A percentile compares a stretch with the other conserved stretches of the same genome.
phyloP scores from a whole-genome alignment of 2,797 vertebrate genomes.

The Mormyrus proboscirostris region DNA sequence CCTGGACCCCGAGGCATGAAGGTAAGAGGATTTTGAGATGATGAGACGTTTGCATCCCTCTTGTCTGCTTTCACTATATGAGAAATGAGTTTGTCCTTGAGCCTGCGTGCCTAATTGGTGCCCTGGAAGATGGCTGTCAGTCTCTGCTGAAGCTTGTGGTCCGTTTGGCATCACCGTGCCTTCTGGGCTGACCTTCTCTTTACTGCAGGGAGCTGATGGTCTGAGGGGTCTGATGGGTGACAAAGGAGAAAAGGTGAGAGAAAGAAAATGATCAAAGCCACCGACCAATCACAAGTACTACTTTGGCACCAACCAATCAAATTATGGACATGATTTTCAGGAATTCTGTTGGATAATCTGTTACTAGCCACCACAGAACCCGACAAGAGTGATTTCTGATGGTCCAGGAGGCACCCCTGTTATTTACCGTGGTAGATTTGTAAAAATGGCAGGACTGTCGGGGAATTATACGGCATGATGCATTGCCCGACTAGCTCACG shows the following conservation, averaged over 20 bases:
- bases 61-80: neutral
- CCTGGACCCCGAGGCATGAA: slow-evolving; percentile 87
- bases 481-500: neutral
- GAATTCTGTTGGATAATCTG: neutral
- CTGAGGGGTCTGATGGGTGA: slow-evolving; percentile 78
- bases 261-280: neutral
- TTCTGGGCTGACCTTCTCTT: neutral
- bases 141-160: neutral
- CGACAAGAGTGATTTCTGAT: neutral
- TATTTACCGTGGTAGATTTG: neutral
- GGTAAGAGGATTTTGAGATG: slow-evolving; percentile 56
- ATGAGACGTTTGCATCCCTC: slow-evolving; percentile 18
- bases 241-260: slow-evolving; percentile 84
- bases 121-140: slow-evolving; percentile 47
- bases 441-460: neutral
- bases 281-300: neutral
- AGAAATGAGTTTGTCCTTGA: slow-evolving; percentile 2
- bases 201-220: slow-evolving; percentile 77
- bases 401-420: neutral
- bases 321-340: neutral
- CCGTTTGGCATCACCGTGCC: slow-evolving; percentile 22
- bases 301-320: neutral
- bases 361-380: neutral
- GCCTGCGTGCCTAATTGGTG: slow-evolving; percentile 33
- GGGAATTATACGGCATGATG: neutral